Evolutionary conservation across 2,113 vertebrate species (phyloP).

Genomic region (Holacanthus passer): DNA sequence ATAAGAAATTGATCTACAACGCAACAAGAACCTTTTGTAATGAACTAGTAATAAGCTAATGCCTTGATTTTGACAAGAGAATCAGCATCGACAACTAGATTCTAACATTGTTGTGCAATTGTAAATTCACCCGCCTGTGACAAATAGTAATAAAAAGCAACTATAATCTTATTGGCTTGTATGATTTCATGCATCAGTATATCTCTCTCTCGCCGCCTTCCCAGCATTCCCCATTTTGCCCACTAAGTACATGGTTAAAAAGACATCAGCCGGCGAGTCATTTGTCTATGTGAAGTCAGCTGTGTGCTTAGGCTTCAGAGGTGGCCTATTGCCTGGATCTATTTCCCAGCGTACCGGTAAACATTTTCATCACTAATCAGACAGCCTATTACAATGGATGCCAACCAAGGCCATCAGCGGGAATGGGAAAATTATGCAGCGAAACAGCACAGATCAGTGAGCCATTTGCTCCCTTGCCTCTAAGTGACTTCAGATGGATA

Average conservation of each 20-base stretch:
- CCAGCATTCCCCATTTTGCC: constrained; percentile 39
- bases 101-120: constrained; percentile 30
- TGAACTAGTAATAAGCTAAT: background rate
- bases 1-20: no score
- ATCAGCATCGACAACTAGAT: constrained; percentile 30
- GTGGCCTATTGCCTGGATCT: constrained; percentile 58
- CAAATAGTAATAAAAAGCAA: constrained; percentile 41
- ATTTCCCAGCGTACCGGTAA: constrained; percentile 70
- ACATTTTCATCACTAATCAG: constrained; percentile 84
- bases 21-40: background rate
- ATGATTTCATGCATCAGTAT: constrained; percentile 58
- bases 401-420: constrained; percentile 72
- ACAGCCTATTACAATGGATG: constrained; percentile 68
- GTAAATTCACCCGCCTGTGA: constrained; percentile 46
- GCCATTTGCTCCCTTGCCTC: constrained; percentile 63
- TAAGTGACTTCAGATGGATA: constrained; percentile 72
- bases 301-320: constrained; percentile 47
- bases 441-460: constrained; percentile 52
- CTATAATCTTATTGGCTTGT: constrained; percentile 42
- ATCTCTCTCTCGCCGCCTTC: constrained; percentile 2
- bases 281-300: constrained; percentile 62
- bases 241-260: constrained; percentile 75
- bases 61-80: constrained; percentile 10
- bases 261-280: constrained; percentile 68
- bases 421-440: constrained; percentile 81